Conservation (phyloP, 2,888 invertebrate genomes). For the Phaonia tiefii region DNA sequence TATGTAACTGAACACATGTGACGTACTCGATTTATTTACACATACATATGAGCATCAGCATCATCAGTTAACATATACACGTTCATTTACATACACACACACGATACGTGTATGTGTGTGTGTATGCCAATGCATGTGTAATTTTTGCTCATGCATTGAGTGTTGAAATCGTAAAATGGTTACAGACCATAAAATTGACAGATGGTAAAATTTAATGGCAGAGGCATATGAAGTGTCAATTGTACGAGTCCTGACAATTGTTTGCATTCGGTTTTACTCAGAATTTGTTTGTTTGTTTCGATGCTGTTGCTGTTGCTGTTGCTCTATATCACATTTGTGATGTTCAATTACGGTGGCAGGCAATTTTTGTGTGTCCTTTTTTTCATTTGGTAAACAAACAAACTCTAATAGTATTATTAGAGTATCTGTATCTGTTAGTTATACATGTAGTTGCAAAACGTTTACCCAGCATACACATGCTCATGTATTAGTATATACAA, state of each 20-base stretch:
- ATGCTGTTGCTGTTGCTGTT: neutral
- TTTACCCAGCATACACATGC: too few species aligned
- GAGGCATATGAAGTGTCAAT: slow-evolving; percentile 62
- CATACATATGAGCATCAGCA: too few species aligned
- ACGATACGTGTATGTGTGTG: slow-evolving; percentile 1
- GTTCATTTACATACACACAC: neutral
- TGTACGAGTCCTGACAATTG: slow-evolving; percentile 35
- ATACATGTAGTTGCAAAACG: neutral
- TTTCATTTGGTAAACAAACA: slow-evolving; percentile 4
- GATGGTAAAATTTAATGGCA: slow-evolving; percentile 63
- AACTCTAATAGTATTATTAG: slow-evolving; percentile 15
- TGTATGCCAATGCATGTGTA: slow-evolving; percentile 12
- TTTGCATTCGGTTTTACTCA: neutral
- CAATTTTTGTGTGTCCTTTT: slow-evolving; percentile 11
- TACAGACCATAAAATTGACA: slow-evolving; percentile 67
- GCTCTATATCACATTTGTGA: neutral
- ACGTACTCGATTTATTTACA: too few species aligned
- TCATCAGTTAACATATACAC: too few species aligned
- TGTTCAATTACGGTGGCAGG: neutral
- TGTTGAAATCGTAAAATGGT: slow-evolving; percentile 64
- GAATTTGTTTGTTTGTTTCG: slow-evolving; percentile 7
- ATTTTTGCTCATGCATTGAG: slow-evolving; percentile 52
- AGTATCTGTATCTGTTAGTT: neutral
- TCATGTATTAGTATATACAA: too few species aligned
- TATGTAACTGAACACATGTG: neutral